These are phyloP conservation scores for Sciaenops ocellatus DNA, from an alignment of 2,797 vertebrate genomes.

Conservation along the genomic window DNA sequence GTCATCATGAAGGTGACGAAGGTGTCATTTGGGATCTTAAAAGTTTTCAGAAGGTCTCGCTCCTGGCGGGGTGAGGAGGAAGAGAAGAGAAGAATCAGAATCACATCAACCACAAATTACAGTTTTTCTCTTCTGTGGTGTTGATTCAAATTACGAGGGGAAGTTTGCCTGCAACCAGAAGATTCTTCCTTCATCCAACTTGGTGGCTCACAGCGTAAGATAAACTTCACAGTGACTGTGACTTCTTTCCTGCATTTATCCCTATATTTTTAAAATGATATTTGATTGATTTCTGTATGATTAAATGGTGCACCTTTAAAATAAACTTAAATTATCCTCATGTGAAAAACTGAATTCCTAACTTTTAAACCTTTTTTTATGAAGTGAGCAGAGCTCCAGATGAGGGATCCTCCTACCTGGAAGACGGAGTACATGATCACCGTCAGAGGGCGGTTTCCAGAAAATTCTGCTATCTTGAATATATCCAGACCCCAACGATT, in stretches of 20 bases:
- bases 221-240: not conserved
- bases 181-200: not conserved
- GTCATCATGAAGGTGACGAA: conserved; percentile 95
- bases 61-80: conserved; percentile 81
- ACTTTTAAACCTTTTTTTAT: not conserved
- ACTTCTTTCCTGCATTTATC: not conserved
- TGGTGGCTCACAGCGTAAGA: not conserved
- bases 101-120: not conserved
- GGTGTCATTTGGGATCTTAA: conserved; percentile 90
- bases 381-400: not conserved
- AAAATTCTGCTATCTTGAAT: conserved; percentile 92
- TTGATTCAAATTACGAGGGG: not conserved
- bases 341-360: not conserved
- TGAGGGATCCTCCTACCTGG: conserved; percentile 85
- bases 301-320: not conserved
- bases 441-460: conserved; percentile 91
- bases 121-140: not conserved
- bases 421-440: conserved; percentile 94
- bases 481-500: conserved; percentile 94
- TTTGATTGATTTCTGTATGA: not conserved
- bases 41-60: conserved; percentile 93
- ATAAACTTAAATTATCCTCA: not conserved
- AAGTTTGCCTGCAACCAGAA: not conserved
- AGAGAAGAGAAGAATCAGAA: not conserved
- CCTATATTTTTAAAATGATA: not conserved